Percentiles rank a stretch among this genome's conserved stretches.
These are phyloP conservation scores for Zosterops borbonicus DNA, from an alignment of 2,113 vertebrate species.

Conservation along the genomic window DNA sequence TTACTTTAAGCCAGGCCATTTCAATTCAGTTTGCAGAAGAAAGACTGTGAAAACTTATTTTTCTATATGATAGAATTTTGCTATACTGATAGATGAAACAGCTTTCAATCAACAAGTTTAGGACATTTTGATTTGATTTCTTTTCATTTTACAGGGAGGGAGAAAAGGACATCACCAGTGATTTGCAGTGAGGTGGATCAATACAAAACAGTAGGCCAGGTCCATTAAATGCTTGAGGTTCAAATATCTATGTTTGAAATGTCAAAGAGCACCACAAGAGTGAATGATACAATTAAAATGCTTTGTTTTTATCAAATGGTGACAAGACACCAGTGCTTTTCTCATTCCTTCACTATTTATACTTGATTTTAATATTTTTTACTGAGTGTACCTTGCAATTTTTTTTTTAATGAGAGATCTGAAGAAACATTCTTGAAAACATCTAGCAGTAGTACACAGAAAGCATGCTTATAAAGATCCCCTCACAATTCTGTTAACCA, in stretches of 20 bases:
- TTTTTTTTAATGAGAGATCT: background rate
- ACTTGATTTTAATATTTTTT: background rate
- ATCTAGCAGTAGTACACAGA: background rate
- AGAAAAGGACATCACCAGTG: background rate
- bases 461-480: background rate
- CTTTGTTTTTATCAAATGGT: background rate
- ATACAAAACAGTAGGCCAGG: background rate
- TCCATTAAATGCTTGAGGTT: slow-evolving; percentile 7
- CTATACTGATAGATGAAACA: background rate
- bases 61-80: background rate
- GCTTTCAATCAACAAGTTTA: slow-evolving; percentile 3
- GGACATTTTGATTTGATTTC: background rate
- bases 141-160: background rate
- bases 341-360: background rate
- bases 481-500: background rate
- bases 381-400: background rate
- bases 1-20: background rate
- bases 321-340: background rate
- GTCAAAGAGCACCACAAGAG: background rate
- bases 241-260: background rate
- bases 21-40: background rate
- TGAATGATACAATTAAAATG: slow-evolving; percentile 4
- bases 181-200: background rate
- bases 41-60: background rate
- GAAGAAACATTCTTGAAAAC: background rate